phyloP scores from a whole-genome alignment of 2,797 vertebrate species.

The Phaenicophaeus curvirostris region DNA sequence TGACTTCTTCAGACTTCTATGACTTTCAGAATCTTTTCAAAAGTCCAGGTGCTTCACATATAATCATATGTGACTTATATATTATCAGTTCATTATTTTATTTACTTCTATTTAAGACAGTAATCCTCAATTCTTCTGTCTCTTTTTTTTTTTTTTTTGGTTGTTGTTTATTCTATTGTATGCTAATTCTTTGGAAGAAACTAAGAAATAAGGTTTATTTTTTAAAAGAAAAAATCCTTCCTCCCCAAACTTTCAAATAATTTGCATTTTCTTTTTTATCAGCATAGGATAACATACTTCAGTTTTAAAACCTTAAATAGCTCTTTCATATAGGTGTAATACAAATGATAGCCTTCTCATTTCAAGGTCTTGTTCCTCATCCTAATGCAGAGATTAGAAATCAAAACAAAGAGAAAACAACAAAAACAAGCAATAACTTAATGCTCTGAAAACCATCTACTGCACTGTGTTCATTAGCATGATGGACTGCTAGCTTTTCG shows the following conservation, averaged over 20 bases:
- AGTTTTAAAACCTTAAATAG: not conserved
- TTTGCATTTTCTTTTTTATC: not conserved
- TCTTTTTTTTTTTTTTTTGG: not conserved
- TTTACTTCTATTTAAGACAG: constrained; percentile 54
- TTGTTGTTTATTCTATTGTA: not conserved
- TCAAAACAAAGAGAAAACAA: not conserved
- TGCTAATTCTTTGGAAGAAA: not conserved
- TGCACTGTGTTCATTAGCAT: not conserved
- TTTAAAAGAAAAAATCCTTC: no score
- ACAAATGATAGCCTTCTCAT: not conserved
- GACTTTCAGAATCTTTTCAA: constrained; percentile 15
- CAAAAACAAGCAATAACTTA: not conserved
- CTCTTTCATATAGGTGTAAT: not conserved
- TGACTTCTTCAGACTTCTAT: constrained; percentile 14
- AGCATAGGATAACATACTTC: not conserved
- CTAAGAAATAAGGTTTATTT: not conserved
- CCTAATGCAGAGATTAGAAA: not conserved
- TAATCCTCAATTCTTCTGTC: not conserved
- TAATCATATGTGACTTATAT: constrained; percentile 27
- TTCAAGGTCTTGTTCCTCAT: not conserved
- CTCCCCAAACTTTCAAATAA: not conserved
- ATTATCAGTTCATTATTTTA: constrained; percentile 64
- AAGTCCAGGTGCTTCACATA: constrained; percentile 34
- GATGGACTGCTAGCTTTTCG: not conserved
- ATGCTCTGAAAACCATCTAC: fast-evolving